Conservation (phyloP, 2,888 invertebrate genomes). For the Ditula angustiorana region DNA sequence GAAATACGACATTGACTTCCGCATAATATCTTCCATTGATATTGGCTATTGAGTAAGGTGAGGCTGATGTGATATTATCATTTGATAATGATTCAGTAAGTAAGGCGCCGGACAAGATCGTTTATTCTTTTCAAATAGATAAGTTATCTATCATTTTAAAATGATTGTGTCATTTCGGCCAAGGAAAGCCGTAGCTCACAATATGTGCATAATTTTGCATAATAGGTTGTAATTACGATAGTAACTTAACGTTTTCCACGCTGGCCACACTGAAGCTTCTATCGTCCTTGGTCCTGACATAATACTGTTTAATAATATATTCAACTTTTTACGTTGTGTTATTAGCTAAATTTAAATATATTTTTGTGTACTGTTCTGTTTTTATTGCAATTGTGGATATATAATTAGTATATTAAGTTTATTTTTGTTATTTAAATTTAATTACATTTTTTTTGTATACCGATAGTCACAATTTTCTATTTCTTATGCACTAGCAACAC, state of each 20-base stretch:
- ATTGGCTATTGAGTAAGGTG: neutral
- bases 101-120: neutral
- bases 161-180: neutral
- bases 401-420: constrained; percentile 55
- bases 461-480: constrained; percentile 33
- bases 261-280: constrained; percentile 20
- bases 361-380: constrained; percentile 51
- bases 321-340: constrained; percentile 40
- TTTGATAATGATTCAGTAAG: neutral
- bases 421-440: constrained; percentile 50
- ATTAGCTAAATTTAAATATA: constrained; percentile 47
- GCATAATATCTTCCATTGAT: constrained; percentile 36
- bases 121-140: no score
- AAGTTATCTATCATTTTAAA: neutral
- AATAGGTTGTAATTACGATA: constrained; percentile 30
- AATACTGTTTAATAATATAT: constrained; percentile 19
- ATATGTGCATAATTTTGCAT: constrained; percentile 30
- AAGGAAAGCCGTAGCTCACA: neutral
- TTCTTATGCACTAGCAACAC: constrained; percentile 24
- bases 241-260: constrained; percentile 10
- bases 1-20: constrained; percentile 21
- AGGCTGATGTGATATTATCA: neutral
- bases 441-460: constrained; percentile 29
- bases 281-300: neutral
- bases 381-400: constrained; percentile 47